Conservation (phyloP, 2,888 invertebrate species). For the Metallyticus violacea region DNA sequence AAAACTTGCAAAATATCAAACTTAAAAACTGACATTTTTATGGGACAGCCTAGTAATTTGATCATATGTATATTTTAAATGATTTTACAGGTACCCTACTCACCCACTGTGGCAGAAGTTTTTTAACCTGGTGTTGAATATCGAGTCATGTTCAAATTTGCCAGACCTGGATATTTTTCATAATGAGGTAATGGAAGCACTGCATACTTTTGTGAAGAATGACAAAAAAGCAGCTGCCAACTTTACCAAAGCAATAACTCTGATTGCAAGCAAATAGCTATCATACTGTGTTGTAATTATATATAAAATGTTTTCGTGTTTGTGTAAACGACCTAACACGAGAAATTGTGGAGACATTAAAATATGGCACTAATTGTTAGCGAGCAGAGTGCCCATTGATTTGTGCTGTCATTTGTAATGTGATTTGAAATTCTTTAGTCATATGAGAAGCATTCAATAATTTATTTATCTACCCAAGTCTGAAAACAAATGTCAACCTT, state of each 20-base stretch:
- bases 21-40: not conserved
- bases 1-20: too few relatives aligned
- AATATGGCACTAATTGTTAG: too few relatives aligned
- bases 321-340: too few relatives aligned
- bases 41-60: too few relatives aligned
- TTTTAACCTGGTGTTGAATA: conserved; percentile 77
- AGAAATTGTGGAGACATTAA: too few relatives aligned
- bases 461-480: too few relatives aligned
- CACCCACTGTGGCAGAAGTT: conserved; percentile 74
- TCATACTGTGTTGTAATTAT: not conserved
- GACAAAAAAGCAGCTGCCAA: not conserved
- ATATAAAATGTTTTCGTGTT: too few relatives aligned
- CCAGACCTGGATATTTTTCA: conserved; percentile 60
- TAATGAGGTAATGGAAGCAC: conserved; percentile 6
- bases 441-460: too few relatives aligned
- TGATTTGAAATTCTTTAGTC: too few relatives aligned
- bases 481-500: too few relatives aligned
- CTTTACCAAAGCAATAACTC: not conserved
- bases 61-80: conserved; percentile 14
- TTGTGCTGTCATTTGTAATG: too few relatives aligned
- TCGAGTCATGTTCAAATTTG: conserved; percentile 70
- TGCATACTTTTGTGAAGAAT: not conserved
- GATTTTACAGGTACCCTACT: conserved; percentile 61
- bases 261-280: not conserved
- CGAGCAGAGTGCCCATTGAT: too few relatives aligned